Evolutionary conservation across 1,140 invertebrate species (phyloP), one percentile per base, ranked within the genome.

Genomic region (Macrostomum lignano): DNA sequence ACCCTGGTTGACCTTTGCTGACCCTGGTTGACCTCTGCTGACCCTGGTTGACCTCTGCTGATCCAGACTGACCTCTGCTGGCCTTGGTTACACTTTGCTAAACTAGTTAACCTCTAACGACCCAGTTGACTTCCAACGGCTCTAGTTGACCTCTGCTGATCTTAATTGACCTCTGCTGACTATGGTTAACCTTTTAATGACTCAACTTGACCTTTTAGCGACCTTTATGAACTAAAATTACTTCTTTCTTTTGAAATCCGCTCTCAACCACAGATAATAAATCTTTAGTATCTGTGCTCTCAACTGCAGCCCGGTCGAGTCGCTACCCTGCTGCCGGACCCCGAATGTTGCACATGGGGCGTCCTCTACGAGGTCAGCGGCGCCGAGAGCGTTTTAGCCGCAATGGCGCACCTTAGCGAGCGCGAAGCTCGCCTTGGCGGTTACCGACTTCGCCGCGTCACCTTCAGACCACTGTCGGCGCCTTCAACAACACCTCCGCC

Each of bases 331-430:
- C 50, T 84, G 62, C 24, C 68, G 20, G 67, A 68, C 2, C 52
- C 63, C 4, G 56, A 72, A 46, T 44, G 52, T 4, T 48, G 67
- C 25, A 79, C 88, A 0, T 88, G 75, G 69, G 82, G 81, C 23
- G 61, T 84, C 10, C 78, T 77, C 1, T 91, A 84, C 53, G 68
- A 74, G 56, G 79, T 91, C 45, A 61, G 63, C 2, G 44, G 15
- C 19, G 9, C 59, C 0, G 49, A 67, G 21, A 65, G 82, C 38
- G 64, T 67, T 41, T 63, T 69, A 7, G 45, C 60, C 40, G 77
- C 86, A 1, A 61, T 70, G 3, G 60, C 68, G 25, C 73, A 86
- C 49, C 60, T 88, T 35, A 78, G 88, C 48, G 71, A 68, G 44
- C 59, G 82, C 47, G 82, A 88, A 60, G 79, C 77, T 46, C 74